A percentile compares a stretch with the other conserved stretches of the same genome.
phyloP scores from a whole-genome alignment of 2,888 invertebrate species.

The Nomada lathburiana region DNA sequence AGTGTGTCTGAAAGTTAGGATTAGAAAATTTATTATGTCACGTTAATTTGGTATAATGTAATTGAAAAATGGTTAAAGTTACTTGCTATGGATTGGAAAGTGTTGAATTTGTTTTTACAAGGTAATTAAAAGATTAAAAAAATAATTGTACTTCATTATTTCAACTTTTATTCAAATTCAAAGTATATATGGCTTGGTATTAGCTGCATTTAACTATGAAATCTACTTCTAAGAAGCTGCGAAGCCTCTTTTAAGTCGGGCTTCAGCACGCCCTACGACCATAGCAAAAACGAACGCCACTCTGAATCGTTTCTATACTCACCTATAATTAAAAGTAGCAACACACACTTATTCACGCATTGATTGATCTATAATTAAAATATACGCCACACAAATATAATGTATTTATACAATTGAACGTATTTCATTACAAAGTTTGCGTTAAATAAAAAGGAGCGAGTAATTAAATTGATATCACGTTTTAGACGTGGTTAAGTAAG shows the following conservation, averaged over 20 bases:
- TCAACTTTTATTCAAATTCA: too few relatives aligned
- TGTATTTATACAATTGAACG: background rate
- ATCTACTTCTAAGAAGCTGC: background rate
- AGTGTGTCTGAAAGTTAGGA: background rate
- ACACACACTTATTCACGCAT: background rate
- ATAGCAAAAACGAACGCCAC: constrained; percentile 7
- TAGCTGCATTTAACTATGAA: background rate
- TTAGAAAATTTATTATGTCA: too few relatives aligned
- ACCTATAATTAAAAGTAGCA: background rate
- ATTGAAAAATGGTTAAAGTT: too few relatives aligned
- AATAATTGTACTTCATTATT: too few relatives aligned
- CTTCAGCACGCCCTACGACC: background rate
- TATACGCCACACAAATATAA: background rate
- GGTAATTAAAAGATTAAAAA: too few relatives aligned
- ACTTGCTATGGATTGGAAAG: too few relatives aligned
- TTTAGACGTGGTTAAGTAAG: too few relatives aligned
- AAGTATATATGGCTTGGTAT: background rate
- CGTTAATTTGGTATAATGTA: too few relatives aligned
- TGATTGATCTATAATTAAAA: background rate
- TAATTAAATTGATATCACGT: too few relatives aligned
- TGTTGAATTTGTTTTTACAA: too few relatives aligned
- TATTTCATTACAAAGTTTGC: background rate
- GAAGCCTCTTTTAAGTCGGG: background rate
- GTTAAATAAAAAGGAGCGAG: background rate
- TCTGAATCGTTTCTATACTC: constrained; percentile 24